Evolutionary conservation across 2,113 vertebrate genomes (phyloP), one percentile per base, ranked within the genome.

Genomic region (Zosterops lateralis): DNA sequence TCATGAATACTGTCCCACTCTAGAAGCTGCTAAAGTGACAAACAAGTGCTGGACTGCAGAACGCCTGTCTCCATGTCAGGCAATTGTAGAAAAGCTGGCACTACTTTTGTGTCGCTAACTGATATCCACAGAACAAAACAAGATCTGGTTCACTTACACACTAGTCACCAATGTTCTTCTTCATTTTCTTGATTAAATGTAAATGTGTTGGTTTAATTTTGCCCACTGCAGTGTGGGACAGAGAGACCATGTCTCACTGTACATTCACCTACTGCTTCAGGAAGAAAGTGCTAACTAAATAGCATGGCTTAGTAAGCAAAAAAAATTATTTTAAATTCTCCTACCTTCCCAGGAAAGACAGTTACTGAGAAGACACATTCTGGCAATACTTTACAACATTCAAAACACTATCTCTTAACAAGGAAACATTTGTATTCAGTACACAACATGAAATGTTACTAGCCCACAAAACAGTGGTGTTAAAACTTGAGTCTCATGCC

Each of bases 131-230:
- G 28, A 74, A 91, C 57, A 76, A 57, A 84, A 78, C 53, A 32
- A 17, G 66, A 34, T 53, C 24, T 66, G 54, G 5, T 44, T 89
- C 34, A 38, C 28, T 40, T 48, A 61, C 47, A 38, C 22, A 53
- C 31, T 50, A 61, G n/a, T 29, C 58, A 94, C 44, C 0, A 0
- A 42, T 0, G 4, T 6, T 67, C 5, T 5, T 74, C 48, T 51
- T 62, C 31, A 18, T 42, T 81, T 47, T 73, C 20, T 22, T 61
- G 47, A 26, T 44, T 72, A 87, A 54, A 71, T 48, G 29, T 31
- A 66, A 57, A 42, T 5, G 3, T 1, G 11, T 36, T 26, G 31
- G 31, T 4, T 91, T 84, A 67, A 85, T 53, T 57, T 84, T 5
- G 5, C 62, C 42, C 16, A 21, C 24, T 14, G 56, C 32, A 31